These are phyloP conservation scores for Brachionus asplanchnoidis DNA, from an alignment of 1,140 invertebrate species.

Conservation along the genomic window DNA sequence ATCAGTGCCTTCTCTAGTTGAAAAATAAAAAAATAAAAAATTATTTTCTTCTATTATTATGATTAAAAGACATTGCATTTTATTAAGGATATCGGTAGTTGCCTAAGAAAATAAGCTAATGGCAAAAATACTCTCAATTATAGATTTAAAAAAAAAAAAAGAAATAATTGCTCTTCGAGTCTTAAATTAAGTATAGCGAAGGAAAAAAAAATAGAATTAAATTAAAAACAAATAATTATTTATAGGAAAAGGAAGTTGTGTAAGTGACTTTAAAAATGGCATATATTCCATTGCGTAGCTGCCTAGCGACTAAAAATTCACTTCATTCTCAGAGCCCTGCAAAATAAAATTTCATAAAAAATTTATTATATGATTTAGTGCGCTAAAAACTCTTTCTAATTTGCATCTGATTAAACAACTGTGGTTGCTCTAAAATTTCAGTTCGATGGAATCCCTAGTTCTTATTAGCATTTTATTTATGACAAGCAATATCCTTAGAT, in stretches of 20 bases:
- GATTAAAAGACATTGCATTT: background rate
- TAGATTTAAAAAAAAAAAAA: background rate
- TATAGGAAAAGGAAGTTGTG: background rate
- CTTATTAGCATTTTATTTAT: conserved; percentile 4
- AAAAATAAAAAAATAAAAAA: background rate
- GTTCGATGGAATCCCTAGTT: background rate
- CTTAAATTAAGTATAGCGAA: background rate
- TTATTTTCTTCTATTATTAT: background rate
- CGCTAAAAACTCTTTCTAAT: background rate
- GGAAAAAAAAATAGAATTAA: background rate
- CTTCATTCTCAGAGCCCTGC: background rate
- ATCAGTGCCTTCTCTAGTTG: too few species aligned
- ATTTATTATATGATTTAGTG: background rate
- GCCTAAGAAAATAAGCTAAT: background rate
- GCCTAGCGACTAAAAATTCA: too few species aligned
- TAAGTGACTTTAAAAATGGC: background rate
- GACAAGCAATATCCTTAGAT: conserved; percentile 7
- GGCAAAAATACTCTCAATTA: background rate
- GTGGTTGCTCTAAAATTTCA: background rate
- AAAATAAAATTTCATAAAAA: background rate
- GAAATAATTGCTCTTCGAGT: background rate
- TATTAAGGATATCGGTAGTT: background rate
- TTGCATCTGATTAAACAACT: background rate
- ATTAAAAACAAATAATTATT: conserved; percentile 1
- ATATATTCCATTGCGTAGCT: background rate